Evolutionary conservation across 1,140 invertebrate species (phyloP).

Genomic region (Phthorimaea operculella): DNA sequence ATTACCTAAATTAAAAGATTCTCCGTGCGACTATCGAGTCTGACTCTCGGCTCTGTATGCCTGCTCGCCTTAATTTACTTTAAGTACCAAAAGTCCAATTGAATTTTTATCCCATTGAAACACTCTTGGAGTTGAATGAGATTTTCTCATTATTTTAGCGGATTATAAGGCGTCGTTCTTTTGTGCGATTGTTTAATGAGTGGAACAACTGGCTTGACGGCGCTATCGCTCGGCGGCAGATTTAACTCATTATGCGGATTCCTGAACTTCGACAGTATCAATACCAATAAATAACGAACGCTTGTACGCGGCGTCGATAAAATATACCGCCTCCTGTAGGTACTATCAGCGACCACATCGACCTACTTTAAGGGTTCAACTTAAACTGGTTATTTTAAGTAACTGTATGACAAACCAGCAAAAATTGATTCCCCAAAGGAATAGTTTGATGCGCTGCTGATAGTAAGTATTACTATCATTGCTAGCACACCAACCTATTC

Average conservation of each 20-base stretch:
- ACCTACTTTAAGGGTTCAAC: too few relatives aligned
- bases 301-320: slow-evolving; percentile 30
- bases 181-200: slow-evolving; percentile 7
- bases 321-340: slow-evolving; percentile 24
- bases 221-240: slow-evolving; percentile 32
- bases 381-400: too few relatives aligned
- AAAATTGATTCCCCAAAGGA: too few relatives aligned
- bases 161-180: slow-evolving; percentile 8
- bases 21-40: slow-evolving; percentile 54
- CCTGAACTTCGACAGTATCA: slow-evolving; percentile 45
- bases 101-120: slow-evolving; percentile 13
- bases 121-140: slow-evolving; percentile 9
- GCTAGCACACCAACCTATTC: too few relatives aligned
- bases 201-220: slow-evolving; percentile 20
- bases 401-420: too few relatives aligned
- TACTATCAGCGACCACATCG: not conserved
- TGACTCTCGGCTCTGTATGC: slow-evolving; percentile 28
- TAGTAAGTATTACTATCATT: too few relatives aligned
- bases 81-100: slow-evolving; percentile 16
- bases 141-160: slow-evolving; percentile 14
- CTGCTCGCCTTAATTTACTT: slow-evolving; percentile 28
- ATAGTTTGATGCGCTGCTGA: too few relatives aligned
- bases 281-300: slow-evolving; percentile 47
- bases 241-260: slow-evolving; percentile 50
- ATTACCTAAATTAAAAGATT: slow-evolving; percentile 67